Percentiles rank a stretch among this genome's conserved stretches.
These are phyloP conservation scores for Gallinago solitaria DNA, from an alignment of 2,797 vertebrate genomes.

Conservation along the genomic window DNA sequence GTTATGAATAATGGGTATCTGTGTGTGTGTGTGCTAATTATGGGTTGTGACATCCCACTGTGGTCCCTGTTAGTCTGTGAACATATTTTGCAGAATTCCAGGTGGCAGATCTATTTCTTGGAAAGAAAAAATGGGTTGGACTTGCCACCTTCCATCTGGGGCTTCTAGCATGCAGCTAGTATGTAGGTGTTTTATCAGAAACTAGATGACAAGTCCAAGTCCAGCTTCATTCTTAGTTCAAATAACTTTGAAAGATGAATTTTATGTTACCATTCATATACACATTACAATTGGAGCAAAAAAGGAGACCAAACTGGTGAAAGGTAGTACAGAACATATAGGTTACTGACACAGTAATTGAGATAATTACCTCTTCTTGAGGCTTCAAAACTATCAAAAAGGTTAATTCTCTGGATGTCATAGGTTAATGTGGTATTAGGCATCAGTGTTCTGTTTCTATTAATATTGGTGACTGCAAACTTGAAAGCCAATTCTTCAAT, in stretches of 20 bases:
- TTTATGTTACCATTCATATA: neutral
- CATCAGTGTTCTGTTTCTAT: constrained; percentile 96
- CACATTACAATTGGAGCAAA: neutral
- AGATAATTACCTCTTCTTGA: constrained; percentile 90
- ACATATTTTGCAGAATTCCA: constrained; percentile 53
- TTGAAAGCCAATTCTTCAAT: constrained; percentile 98
- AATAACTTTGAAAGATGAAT: neutral
- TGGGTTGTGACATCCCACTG: constrained; percentile 13
- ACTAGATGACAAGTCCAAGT: neutral
- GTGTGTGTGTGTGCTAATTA: neutral
- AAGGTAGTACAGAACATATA: neutral
- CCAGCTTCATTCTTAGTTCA: neutral
- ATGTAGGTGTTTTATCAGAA: neutral
- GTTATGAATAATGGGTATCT: neutral
- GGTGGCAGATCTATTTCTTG: constrained; percentile 50
- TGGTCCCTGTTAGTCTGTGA: constrained; percentile 17
- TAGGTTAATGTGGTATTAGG: constrained; percentile 98
- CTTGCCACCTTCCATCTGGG: constrained; percentile 60
- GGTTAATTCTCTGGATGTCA: constrained; percentile 98
- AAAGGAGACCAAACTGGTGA: neutral
- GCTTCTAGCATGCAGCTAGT: neutral
- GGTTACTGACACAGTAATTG: constrained; percentile 14
- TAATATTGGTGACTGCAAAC: constrained; percentile 97
- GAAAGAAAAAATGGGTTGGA: constrained; percentile 48
- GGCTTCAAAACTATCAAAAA: constrained; percentile 98